phyloP scores from a whole-genome alignment of 2,113 vertebrate genomes.

The Neogobius melanostomus region DNA sequence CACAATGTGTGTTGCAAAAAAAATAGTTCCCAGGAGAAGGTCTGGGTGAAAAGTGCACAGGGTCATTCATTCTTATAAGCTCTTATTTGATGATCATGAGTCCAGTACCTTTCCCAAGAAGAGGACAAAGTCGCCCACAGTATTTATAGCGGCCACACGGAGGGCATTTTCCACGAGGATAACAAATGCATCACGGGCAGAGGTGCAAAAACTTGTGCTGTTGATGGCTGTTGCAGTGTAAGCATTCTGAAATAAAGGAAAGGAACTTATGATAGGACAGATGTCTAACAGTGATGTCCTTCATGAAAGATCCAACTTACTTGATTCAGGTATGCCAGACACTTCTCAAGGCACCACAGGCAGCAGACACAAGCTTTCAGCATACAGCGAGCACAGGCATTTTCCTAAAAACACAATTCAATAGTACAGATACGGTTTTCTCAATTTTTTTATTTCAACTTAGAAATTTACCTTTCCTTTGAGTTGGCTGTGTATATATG shows the following conservation, averaged over 20 bases:
- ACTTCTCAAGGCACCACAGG: slow-evolving; percentile 98
- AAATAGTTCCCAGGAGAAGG: too few species aligned
- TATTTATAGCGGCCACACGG: slow-evolving; percentile 93
- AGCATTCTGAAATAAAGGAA: slow-evolving; percentile 82
- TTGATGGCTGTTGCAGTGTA: slow-evolving; percentile 98
- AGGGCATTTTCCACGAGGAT: slow-evolving; percentile 95
- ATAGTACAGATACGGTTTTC: neutral
- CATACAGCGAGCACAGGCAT: slow-evolving; percentile 94
- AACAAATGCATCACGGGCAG: slow-evolving; percentile 91
- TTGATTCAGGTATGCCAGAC: slow-evolving; percentile 94
- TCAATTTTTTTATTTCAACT: neutral
- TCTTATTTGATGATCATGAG: neutral
- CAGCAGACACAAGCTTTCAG: slow-evolving; percentile 96
- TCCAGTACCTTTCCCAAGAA: slow-evolving; percentile 91
- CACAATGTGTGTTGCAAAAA: too few species aligned
- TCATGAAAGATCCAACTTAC: slow-evolving; percentile 68
- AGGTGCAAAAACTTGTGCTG: slow-evolving; percentile 97
- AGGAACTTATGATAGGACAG: neutral
- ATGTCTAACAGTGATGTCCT: neutral
- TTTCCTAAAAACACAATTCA: slow-evolving; percentile 78
- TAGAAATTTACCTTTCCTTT: slow-evolving; percentile 89
- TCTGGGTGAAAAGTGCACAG: neutral
- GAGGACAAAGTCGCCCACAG: slow-evolving; percentile 95
- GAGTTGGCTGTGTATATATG: slow-evolving; percentile 93
- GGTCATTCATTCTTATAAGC: neutral